Evolutionary conservation across 2,888 invertebrate species (phyloP).

Genomic region (Drosophila anomelani): DNA sequence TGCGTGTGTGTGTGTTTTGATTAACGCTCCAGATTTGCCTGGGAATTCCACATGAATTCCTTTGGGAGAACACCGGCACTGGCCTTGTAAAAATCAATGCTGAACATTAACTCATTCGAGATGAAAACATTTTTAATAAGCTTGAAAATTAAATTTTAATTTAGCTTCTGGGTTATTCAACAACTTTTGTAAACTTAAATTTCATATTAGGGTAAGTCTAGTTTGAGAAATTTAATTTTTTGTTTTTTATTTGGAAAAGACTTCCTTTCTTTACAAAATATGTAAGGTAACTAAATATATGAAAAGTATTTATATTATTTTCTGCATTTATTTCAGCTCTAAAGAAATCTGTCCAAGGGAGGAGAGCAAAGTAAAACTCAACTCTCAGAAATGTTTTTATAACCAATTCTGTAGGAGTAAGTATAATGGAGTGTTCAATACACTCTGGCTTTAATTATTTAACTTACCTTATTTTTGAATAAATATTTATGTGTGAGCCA

Average conservation of each 20-base stretch:
- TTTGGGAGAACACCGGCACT: neutral
- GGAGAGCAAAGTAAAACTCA: neutral
- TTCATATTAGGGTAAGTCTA: neutral
- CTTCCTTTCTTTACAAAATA: neutral
- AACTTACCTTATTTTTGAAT: conserved; percentile 4
- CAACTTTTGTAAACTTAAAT: no score
- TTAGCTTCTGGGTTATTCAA: no score
- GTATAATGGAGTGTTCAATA: neutral
- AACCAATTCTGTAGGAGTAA: neutral
- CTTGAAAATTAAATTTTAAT: neutral
- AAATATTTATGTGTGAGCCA: neutral
- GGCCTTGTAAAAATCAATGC: conserved; percentile 5
- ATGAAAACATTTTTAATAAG: neutral
- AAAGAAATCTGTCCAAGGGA: neutral
- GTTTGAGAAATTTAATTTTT: neutral
- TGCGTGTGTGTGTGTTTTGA: neutral
- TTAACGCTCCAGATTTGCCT: conserved; percentile 12
- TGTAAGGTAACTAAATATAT: neutral
- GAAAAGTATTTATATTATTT: neutral
- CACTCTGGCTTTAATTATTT: neutral
- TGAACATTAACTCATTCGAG: neutral
- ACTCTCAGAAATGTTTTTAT: neutral
- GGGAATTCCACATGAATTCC: conserved; percentile 11
- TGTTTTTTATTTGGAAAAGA: neutral
- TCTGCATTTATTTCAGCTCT: neutral